Conservation (phyloP, 2,113 vertebrate genomes). For the Lates calcarifer region DNA sequence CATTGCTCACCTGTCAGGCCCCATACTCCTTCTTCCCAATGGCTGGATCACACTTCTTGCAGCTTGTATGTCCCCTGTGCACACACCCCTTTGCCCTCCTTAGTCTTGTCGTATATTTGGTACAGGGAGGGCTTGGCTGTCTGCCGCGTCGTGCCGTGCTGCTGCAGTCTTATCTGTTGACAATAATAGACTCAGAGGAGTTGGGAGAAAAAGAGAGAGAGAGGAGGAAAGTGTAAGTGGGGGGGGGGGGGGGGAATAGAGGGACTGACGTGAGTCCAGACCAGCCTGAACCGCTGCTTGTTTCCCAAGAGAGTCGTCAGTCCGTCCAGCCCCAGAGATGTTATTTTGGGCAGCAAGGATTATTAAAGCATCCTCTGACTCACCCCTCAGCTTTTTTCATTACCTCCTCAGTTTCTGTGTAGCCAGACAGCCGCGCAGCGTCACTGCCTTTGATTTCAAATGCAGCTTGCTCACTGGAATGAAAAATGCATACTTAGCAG, state of each 20-base stretch:
- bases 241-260: not conserved
- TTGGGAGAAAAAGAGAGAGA: conserved; percentile 6
- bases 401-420: conserved; percentile 66
- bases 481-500: conserved; percentile 83
- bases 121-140: conserved; percentile 55
- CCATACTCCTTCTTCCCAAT: conserved; percentile 14
- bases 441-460: conserved; percentile 79
- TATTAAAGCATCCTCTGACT: conserved; percentile 79
- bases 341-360: conserved; percentile 77
- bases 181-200: conserved; percentile 63
- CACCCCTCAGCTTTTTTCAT: conserved; percentile 77
- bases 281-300: conserved; percentile 26
- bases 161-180: conserved; percentile 69
- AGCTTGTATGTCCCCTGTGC: conserved; percentile 10
- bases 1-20: conserved; percentile 43
- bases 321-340: conserved; percentile 49
- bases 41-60: conserved; percentile 30
- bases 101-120: conserved; percentile 48
- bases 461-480: conserved; percentile 74
- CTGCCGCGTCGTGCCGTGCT: conserved; percentile 47
- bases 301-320: conserved; percentile 47
- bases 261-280: conserved; percentile 20
- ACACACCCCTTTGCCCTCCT: conserved; percentile 27
- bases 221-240: not conserved
- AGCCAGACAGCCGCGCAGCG: conserved; percentile 70